phyloP scores from a whole-genome alignment of 2,888 invertebrate genomes.

The Rhamphomyia laevipes region DNA sequence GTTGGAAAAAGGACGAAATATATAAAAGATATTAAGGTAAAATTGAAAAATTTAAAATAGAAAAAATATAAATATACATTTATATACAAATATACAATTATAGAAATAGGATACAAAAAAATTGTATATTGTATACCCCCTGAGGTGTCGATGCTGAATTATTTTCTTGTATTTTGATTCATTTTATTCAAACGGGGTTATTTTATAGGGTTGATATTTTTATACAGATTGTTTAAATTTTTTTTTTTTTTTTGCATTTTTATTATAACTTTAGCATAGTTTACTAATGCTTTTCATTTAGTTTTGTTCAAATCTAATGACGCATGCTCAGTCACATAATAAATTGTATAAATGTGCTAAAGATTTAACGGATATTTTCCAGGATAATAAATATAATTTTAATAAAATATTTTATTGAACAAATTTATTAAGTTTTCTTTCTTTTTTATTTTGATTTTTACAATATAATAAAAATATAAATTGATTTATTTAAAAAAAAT shows the following conservation, averaged over 20 bases:
- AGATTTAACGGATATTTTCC: not conserved
- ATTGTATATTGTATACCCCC: conserved; percentile 10
- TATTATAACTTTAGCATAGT: not conserved
- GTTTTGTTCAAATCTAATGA: conserved; percentile 11
- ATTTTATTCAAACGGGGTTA: conserved; percentile 12
- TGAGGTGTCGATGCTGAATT: conserved; percentile 18
- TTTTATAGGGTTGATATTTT: no score
- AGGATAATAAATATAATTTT: not conserved
- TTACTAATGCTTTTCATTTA: conserved; percentile 2
- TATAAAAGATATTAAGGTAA: no score
- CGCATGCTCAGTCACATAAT: conserved; percentile 5
- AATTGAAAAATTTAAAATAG: no score
- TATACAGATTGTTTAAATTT: no score
- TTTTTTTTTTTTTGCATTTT: conserved; percentile 2
- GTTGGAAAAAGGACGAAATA: no score
- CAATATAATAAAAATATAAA: no score
- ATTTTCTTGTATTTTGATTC: conserved; percentile 13
- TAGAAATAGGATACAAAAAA: conserved; percentile 3
- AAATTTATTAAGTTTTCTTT: no score
- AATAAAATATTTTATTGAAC: not conserved
- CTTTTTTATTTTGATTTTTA: no score
- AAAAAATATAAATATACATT: no score
- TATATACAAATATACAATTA: not conserved
- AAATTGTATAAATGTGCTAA: not conserved
- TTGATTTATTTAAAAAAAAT: no score